A percentile compares a stretch with the other conserved stretches of the same genome.
phyloP scores from a whole-genome alignment of 2,888 invertebrate genomes.

The Pecten maximus region DNA sequence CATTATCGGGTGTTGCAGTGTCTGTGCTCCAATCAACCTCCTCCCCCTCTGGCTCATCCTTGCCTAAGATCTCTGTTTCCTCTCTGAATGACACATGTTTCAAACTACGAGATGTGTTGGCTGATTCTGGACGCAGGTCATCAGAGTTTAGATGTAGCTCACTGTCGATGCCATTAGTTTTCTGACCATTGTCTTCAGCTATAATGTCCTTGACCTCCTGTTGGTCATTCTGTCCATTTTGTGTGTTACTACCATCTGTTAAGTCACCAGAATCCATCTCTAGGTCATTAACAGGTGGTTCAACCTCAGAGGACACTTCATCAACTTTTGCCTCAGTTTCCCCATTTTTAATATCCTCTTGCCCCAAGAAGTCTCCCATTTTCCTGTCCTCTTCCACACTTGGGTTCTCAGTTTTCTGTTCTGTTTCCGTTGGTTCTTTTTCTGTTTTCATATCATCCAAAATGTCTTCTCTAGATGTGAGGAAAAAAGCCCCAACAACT shows the following conservation, averaged over 20 bases:
- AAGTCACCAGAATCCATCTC: slow-evolving; percentile 51
- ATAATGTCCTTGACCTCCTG: slow-evolving; percentile 21
- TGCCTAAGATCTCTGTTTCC: slow-evolving; percentile 62
- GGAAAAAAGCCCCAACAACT: slow-evolving; percentile 17
- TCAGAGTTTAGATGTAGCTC: slow-evolving; percentile 10
- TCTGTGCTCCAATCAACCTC: slow-evolving; percentile 62
- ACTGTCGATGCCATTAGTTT: background rate
- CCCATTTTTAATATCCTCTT: slow-evolving; percentile 2
- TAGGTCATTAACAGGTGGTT: slow-evolving; percentile 40
- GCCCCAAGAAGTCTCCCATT: background rate
- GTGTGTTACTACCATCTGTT: slow-evolving; percentile 22
- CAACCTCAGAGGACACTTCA: background rate
- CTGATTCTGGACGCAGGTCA: slow-evolving; percentile 12
- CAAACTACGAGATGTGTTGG: slow-evolving; percentile 45
- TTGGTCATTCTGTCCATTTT: slow-evolving; percentile 44
- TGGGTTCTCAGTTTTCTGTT: background rate
- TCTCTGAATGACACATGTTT: slow-evolving; percentile 71
- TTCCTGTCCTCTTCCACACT: background rate
- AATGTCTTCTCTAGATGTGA: slow-evolving; percentile 28
- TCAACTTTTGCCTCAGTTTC: slow-evolving; percentile 13
- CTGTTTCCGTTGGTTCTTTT: background rate
- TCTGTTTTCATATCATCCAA: background rate
- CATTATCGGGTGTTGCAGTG: slow-evolving; percentile 64
- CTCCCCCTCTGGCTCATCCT: slow-evolving; percentile 44
- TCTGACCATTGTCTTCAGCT: background rate